Evolutionary conservation across 2,797 vertebrate species (phyloP).

Genomic region (Halcyon leucocephala): DNA sequence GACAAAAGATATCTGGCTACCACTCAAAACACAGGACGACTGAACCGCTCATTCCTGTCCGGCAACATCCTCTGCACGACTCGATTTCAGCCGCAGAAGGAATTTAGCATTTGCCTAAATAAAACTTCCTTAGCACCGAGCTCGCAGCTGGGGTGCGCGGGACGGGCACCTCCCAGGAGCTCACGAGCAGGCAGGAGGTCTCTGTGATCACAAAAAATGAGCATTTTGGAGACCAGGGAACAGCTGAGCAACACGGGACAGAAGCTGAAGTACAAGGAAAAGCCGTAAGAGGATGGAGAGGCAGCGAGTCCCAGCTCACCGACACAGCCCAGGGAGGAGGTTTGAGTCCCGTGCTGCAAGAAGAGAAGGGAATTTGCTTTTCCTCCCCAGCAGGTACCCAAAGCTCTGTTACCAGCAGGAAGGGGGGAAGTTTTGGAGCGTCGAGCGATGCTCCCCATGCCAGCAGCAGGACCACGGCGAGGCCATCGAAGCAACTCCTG

Average conservation of each 20-base stretch:
- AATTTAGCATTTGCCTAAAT: background rate
- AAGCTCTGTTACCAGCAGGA: background rate
- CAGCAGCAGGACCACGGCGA: background rate
- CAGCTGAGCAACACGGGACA: rapidly evolving
- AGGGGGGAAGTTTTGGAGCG: background rate
- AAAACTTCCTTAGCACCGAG: rapidly evolving
- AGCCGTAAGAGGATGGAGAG: rapidly evolving
- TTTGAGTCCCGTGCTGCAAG: rapidly evolving
- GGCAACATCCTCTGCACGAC: rapidly evolving
- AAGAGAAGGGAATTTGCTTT: background rate
- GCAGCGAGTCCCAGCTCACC: rapidly evolving
- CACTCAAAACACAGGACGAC: background rate
- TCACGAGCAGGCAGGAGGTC: background rate
- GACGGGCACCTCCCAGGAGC: background rate
- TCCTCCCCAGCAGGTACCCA: background rate
- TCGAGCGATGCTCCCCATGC: background rate
- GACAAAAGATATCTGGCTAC: background rate
- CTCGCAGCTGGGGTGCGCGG: rapidly evolving
- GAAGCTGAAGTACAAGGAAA: background rate
- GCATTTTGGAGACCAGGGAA: background rate
- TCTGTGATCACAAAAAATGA: background rate
- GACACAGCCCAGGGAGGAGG: rapidly evolving
- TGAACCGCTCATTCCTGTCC: background rate
- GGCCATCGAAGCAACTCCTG: background rate
- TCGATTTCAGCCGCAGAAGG: background rate